Percentiles rank a stretch among this genome's conserved stretches.
phyloP scores from a whole-genome alignment of 2,797 vertebrate genomes.

The Epinephelus coioides region DNA sequence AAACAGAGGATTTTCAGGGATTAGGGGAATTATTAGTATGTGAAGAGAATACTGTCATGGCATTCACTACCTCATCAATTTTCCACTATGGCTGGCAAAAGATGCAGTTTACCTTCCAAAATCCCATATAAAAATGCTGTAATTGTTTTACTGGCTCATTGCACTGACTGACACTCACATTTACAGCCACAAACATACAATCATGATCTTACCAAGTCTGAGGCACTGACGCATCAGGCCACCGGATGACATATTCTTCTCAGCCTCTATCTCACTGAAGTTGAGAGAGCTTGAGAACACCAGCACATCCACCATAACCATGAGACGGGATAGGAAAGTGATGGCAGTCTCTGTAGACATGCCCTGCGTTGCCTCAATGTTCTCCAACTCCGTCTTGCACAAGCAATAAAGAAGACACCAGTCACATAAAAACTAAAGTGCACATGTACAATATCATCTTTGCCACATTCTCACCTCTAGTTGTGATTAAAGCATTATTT shows the following conservation, averaged over 20 bases:
- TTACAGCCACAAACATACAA: conserved; percentile 7
- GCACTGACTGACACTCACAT: conserved; percentile 21
- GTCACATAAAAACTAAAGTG: conserved; percentile 14
- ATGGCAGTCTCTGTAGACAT: conserved; percentile 98
- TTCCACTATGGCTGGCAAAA: conserved; percentile 27
- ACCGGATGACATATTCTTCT: conserved; percentile 99
- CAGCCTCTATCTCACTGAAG: conserved; percentile 99
- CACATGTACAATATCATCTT: not conserved
- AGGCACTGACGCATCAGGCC: conserved; percentile 98
- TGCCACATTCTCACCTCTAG: not conserved
- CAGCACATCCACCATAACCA: conserved; percentile 98
- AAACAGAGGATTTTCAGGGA: conserved; percentile 61
- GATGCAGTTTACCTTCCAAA: conserved; percentile 14
- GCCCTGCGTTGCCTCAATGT: conserved; percentile 96
- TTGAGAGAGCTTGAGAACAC: conserved; percentile 99
- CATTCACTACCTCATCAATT: conserved; percentile 54
- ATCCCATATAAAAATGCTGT: conserved; percentile 7
- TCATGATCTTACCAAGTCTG: conserved; percentile 87
- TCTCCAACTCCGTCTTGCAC: conserved; percentile 94
- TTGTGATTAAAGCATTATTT: not conserved
- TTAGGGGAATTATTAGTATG: conserved; percentile 58
- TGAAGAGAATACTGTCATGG: conserved; percentile 34
- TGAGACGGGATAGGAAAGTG: conserved; percentile 96
- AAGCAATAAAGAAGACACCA: conserved; percentile 26
- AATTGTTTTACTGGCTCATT: conserved; percentile 28